Evolutionary conservation across 2,113 vertebrate species (phyloP).

Genomic region (Thalassarche chlororhynchos): DNA sequence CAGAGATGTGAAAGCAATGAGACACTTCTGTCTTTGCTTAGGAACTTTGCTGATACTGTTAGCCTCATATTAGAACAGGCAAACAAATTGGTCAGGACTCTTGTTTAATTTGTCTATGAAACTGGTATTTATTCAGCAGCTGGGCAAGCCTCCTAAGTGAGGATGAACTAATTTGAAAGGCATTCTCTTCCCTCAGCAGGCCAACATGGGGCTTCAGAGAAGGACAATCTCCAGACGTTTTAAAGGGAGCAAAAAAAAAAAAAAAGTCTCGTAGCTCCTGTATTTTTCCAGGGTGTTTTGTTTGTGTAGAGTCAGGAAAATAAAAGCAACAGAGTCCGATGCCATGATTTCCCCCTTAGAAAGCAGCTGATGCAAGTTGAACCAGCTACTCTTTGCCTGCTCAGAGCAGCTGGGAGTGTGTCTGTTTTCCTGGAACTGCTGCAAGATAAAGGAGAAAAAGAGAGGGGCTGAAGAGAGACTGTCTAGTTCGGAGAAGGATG

Average conservation of each 20-base stretch:
- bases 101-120: neutral
- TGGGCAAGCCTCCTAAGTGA: neutral
- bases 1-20: neutral
- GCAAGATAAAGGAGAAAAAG: neutral
- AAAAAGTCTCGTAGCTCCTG: neutral
- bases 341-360: neutral
- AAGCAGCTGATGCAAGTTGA: neutral
- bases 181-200: neutral
- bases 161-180: constrained; percentile 28
- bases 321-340: neutral
- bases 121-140: neutral
- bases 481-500: neutral
- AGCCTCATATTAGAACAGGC: neutral
- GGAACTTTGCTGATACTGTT: neutral
- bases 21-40: neutral
- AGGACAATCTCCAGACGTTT: neutral
- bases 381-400: neutral
- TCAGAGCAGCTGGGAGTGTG: neutral
- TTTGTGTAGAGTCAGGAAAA: neutral
- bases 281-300: neutral
- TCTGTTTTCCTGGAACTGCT: neutral
- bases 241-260: neutral
- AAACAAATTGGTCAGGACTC: neutral
- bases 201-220: neutral
- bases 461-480: neutral